Evolutionary conservation across 2,888 invertebrate genomes (phyloP).

Genomic region (Pammene fasciana): DNA sequence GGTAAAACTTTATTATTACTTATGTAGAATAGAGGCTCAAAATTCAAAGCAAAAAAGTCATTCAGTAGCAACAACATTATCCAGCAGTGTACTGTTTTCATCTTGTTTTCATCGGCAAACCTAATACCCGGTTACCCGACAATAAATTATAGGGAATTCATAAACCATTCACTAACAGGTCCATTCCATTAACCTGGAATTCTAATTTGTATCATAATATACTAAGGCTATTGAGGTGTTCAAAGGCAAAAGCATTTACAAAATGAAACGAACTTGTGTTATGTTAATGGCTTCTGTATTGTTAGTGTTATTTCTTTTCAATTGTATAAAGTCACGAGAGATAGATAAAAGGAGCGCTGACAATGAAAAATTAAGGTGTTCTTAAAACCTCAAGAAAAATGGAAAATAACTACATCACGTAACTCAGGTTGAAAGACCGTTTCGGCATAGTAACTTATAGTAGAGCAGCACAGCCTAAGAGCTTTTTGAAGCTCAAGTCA

Average conservation of each 20-base stretch:
- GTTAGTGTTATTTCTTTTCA: conserved; percentile 5
- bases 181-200: conserved; percentile 34
- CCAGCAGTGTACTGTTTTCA: no score
- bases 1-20: no score
- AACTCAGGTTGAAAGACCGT: no score
- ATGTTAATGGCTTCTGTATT: conserved; percentile 31
- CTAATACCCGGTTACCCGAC: not conserved
- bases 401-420: not conserved
- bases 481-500: no score
- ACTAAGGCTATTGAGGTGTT: conserved; percentile 12
- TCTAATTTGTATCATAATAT: conserved; percentile 27
- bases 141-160: conserved; percentile 50
- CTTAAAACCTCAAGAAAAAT: not conserved
- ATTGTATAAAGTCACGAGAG: conserved; percentile 23
- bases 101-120: not conserved
- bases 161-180: conserved; percentile 44
- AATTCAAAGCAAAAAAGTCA: no score
- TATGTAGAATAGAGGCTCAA: no score
- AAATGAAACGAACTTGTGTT: conserved; percentile 28
- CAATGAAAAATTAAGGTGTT: conserved; percentile 3
- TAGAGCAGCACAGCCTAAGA: no score
- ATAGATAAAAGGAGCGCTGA: conserved; percentile 6
- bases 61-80: no score
- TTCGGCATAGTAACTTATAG: no score
- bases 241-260: conserved; percentile 18